Base-by-base conservation (phyloP, 2,888 invertebrate species). In the Neuroscelio doddi region DNA sequence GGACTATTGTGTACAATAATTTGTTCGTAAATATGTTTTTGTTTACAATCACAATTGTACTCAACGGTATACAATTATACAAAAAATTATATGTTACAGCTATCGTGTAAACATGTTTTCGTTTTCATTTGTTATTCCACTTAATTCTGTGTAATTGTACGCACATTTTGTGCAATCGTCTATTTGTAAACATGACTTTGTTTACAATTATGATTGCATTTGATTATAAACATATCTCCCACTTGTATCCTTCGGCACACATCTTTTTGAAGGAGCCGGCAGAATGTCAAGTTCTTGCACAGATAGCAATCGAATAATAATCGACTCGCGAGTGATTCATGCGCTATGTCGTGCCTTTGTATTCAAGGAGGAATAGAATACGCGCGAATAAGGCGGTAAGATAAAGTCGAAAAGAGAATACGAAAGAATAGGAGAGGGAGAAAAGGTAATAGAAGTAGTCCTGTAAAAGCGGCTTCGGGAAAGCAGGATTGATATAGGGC, bases 401-500 rank as follows among this genome's bases (percentile, higher is more conserved):
- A 14, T 7, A 1, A 17, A 16, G 39, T 16, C 3, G 5, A 39
- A 17, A 16, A 41, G 39, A 39, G 14, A 3, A 7, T 12, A 14
- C 46, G 38, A 30, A 44, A 47, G 29, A 52, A 47, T 27, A 21
- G 49, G 26, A 14, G n/a, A n/a, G 17, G 39, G 26, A 12, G 12
- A 41, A 26, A 10, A 26, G 46, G 41, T 2, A 41, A 26, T 27
- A 26, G 46, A 34, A 42, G 36, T 26, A 14, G 24, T 64, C 70
- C 74, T 72, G 72, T 75, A 72, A 71, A 71, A 73, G 69, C 39
- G 47, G 49, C 65, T 70, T 72, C 71, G 58, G 72, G 76, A 78
- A 78, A 75, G 71, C 70, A 72, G 74, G 76, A 78, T 79, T 75
- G 77, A 78, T 79, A 74, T 70, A 70, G 74, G 69, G 70, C 77